Conservation (phyloP, 2,113 vertebrate species). For the Bambusicola thoracicus region DNA sequence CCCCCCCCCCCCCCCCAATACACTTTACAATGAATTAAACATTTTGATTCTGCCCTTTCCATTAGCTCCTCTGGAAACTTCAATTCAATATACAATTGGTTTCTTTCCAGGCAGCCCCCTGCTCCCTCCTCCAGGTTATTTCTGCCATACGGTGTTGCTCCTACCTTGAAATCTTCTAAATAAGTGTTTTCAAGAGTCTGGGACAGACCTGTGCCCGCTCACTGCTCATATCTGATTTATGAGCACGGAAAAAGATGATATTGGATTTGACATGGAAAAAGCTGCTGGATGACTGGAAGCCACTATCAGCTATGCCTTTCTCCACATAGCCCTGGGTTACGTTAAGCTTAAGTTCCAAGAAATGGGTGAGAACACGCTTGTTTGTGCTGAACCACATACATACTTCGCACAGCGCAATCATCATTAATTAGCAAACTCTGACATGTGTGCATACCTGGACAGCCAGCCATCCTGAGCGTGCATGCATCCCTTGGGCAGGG, state of each 20-base stretch:
- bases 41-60: neutral
- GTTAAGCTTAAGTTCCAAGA: neutral
- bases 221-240: neutral
- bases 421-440: neutral
- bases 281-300: neutral
- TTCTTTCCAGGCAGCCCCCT: neutral
- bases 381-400: constrained; percentile 25
- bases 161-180: neutral
- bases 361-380: neutral
- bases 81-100: neutral
- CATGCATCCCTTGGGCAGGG: neutral
- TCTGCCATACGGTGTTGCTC: neutral
- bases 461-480: neutral
- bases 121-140: neutral
- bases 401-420: neutral
- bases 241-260: neutral
- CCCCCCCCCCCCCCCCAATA: rapidly evolving
- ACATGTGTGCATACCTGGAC: neutral
- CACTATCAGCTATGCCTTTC: neutral
- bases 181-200: neutral
- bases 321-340: neutral
- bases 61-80: neutral
- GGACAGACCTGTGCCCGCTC: neutral
- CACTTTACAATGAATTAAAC: neutral
- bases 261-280: neutral